A percentile compares a stretch with the other conserved stretches of the same genome.
These are phyloP conservation scores for Epicampocera succincta DNA, from an alignment of 2,888 invertebrate species.

Conservation along the genomic window DNA sequence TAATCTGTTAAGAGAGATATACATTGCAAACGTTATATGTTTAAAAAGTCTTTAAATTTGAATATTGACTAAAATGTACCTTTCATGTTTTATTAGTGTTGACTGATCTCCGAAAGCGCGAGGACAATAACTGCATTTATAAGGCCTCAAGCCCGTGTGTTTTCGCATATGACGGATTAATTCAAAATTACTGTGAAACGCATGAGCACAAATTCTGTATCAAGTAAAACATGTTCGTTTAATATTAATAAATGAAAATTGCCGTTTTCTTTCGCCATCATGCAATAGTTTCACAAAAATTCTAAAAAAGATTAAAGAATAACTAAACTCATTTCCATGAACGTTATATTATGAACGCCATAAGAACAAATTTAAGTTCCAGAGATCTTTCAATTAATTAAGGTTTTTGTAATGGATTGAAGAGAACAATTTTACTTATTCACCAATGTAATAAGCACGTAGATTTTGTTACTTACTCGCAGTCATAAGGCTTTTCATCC, in stretches of 20 bases:
- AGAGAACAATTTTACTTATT: no score
- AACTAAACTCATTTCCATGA: no score
- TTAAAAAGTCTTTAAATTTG: not conserved
- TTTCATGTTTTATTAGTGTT: constrained; percentile 80
- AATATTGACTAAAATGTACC: constrained; percentile 71
- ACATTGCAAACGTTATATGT: not conserved
- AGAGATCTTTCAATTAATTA: no score
- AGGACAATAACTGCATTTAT: constrained; percentile 79
- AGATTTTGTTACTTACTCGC: constrained; percentile 80
- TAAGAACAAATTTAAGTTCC: not conserved
- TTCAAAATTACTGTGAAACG: constrained; percentile 80
- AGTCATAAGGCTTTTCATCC: constrained; percentile 79
- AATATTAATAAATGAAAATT: not conserved
- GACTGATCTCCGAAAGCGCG: constrained; percentile 80
- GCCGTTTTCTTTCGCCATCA: no score
- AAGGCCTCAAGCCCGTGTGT: constrained; percentile 80
- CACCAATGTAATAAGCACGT: no score
- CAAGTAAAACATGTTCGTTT: not conserved
- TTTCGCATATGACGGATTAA: constrained; percentile 80
- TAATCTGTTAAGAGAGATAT: constrained; percentile 72
- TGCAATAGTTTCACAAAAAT: no score
- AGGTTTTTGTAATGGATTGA: no score
- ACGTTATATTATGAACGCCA: not conserved
- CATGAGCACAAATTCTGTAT: constrained; percentile 78
- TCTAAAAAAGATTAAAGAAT: no score